Percentiles rank a stretch among this genome's conserved stretches.
These are phyloP conservation scores for Phaetusa simplex DNA, from an alignment of 2,113 vertebrate species.

Conservation along the genomic window DNA sequence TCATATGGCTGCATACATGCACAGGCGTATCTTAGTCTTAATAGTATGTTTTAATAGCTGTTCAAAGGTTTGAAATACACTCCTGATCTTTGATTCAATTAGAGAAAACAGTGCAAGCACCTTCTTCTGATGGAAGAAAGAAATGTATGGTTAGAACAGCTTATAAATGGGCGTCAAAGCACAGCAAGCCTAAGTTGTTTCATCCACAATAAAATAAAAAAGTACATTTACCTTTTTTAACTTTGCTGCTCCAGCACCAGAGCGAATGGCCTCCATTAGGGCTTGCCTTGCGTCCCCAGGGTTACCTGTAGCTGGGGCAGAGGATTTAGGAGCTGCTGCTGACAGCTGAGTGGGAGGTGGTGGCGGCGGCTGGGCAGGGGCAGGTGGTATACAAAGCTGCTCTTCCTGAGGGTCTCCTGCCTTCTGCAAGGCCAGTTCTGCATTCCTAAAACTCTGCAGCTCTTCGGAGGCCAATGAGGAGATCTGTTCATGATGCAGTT, in stretches of 20 bases:
- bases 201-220: neutral
- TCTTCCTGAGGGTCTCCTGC: neutral
- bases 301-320: slow-evolving; percentile 26
- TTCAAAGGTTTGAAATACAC: neutral
- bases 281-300: slow-evolving; percentile 78
- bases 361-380: neutral
- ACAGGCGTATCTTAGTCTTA: neutral
- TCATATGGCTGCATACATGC: neutral
- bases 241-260: slow-evolving; percentile 86
- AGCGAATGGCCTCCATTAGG: slow-evolving; percentile 91
- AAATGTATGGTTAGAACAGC: neutral
- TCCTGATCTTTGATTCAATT: neutral
- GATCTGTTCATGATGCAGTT: slow-evolving; percentile 71
- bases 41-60: neutral
- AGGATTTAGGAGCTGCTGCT: neutral
- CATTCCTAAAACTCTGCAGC: slow-evolving; percentile 68
- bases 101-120: neutral
- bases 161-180: neutral
- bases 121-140: neutral
- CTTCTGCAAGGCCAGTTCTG: neutral
- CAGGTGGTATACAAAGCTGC: neutral
- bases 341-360: slow-evolving; percentile 29
- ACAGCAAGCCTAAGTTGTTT: neutral
- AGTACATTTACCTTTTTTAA: slow-evolving; percentile 84
- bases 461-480: slow-evolving; percentile 83